phyloP scores from a whole-genome alignment of 2,888 invertebrate species.

The Horisme vitalbata region DNA sequence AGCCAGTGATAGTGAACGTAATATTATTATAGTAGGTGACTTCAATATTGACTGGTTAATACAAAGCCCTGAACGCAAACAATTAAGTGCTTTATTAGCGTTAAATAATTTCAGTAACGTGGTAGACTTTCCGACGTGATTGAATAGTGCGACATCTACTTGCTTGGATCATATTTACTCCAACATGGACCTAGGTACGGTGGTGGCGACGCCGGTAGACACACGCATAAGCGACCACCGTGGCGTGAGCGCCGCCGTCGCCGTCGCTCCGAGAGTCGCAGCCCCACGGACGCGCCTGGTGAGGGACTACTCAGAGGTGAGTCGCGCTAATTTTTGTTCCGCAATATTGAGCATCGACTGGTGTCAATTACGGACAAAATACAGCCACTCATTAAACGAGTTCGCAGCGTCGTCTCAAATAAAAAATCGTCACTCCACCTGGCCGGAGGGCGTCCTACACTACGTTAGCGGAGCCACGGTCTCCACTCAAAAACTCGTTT shows the following conservation, averaged over 20 bases:
- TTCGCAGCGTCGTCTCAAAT: no score
- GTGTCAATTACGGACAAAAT: neutral
- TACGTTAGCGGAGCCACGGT: no score
- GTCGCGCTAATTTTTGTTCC: neutral
- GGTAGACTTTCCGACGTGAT: constrained; percentile 4
- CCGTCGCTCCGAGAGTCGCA: neutral
- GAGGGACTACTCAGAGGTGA: no score
- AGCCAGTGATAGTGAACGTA: neutral
- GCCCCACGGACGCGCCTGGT: neutral
- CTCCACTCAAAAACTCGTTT: no score
- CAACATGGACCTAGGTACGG: neutral
- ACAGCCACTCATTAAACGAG: no score
- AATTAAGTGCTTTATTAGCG: neutral
- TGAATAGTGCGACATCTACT: neutral
- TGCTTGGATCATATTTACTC: constrained; percentile 5
- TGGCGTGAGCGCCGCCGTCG: neutral
- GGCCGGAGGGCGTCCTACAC: no score
- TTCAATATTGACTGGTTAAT: neutral
- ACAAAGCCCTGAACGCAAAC: neutral
- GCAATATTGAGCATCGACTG: constrained; percentile 4
- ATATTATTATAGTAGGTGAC: constrained; percentile 1
- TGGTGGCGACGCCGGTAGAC: neutral
- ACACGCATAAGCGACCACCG: constrained; percentile 1
- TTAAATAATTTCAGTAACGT: neutral
- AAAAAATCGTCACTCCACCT: no score